Evolutionary conservation across 2,888 invertebrate species (phyloP).

Genomic region (Pammene fasciana): DNA sequence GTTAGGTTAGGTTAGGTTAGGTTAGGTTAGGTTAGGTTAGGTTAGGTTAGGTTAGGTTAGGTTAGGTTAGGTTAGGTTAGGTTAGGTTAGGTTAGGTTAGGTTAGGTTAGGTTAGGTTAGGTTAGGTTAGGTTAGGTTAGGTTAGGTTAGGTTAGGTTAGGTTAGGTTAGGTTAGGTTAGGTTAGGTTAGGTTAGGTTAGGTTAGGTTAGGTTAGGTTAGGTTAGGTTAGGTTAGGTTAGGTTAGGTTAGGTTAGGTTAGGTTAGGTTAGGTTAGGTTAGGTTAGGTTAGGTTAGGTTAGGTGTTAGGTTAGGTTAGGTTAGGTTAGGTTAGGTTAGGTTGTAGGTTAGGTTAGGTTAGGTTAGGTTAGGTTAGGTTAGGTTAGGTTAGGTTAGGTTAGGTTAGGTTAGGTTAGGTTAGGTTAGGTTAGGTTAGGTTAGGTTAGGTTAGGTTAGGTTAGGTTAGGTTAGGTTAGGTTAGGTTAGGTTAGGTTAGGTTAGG

Average conservation of each 20-base stretch:
- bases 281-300: no score
- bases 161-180: conserved; percentile 46
- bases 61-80: conserved; percentile 45
- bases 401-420: no score
- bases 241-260: not conserved
- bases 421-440: no score
- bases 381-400: no score
- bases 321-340: no score
- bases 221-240: conserved; percentile 15
- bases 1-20: conserved; percentile 46
- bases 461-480: no score
- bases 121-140: conserved; percentile 43
- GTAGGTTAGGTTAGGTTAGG: no score
- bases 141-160: conserved; percentile 45
- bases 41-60: conserved; percentile 45
- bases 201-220: conserved; percentile 46
- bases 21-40: conserved; percentile 45
- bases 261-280: not conserved
- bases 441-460: no score
- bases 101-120: conserved; percentile 43
- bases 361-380: no score
- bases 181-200: conserved; percentile 46
- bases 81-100: conserved; percentile 43
- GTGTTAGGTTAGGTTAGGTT: no score
- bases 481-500: no score